Base-by-base conservation (phyloP, 2,888 invertebrate species). In the Pardosa pseudoannulata region DNA sequence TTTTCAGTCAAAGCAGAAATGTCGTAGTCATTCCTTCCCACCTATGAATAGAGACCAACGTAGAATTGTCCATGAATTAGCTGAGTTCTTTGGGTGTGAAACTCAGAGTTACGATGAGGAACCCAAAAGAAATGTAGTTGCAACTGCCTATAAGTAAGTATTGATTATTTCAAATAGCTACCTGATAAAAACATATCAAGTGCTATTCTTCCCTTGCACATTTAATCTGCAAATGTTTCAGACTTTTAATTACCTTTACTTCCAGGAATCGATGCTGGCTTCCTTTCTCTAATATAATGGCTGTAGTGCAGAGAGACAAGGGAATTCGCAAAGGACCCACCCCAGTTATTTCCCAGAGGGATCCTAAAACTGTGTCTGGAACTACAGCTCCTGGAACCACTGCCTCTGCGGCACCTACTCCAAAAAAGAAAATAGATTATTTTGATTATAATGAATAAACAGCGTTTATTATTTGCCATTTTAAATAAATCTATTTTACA, bases 121-220 rank as follows among this genome's bases (percentile, higher is more conserved):
- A 91, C 98, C 98, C 0, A 97, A 98, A 91, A 93, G 98, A 88
- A 98, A 98, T 92, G 96, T 98, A 19, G 96, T 97, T n/a, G 96
- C 96, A 29, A 97, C 96, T 19, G 97, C 97, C 72, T 94, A 94
- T 82, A 95, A 93, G 91, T 96, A 95, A 68, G 85, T 78, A n/a
- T n/a, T n/a, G n/a, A n/a, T n/a, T n/a, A n/a, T n/a, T n/a, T n/a
- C n/a, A n/a, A n/a, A n/a, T n/a, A n/a, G n/a, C n/a, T n/a, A n/a
- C n/a, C n/a, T n/a, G n/a, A n/a, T n/a, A n/a, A n/a, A n/a, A n/a
- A n/a, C n/a, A n/a, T n/a, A n/a, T n/a, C n/a, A n/a, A n/a, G n/a
- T n/a, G n/a, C n/a, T n/a, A n/a, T n/a, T n/a, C n/a, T n/a, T n/a
- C n/a, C n/a, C n/a, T n/a, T n/a, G n/a, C n/a, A n/a, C n/a, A n/a